These are phyloP conservation scores for Phortica variegata DNA, from an alignment of 1,140 invertebrate species.

Conservation along the genomic window DNA sequence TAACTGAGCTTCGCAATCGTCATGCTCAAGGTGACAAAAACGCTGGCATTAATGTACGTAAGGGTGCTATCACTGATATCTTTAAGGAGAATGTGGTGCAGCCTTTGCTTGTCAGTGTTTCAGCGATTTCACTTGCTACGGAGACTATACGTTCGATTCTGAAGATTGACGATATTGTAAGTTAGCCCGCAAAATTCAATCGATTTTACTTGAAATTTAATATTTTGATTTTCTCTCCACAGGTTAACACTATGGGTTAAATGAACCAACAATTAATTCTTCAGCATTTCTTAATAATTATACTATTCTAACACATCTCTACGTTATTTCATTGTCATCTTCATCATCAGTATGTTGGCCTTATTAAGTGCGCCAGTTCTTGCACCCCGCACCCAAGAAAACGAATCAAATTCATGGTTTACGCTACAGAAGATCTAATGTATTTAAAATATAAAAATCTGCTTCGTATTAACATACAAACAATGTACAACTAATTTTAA, in stretches of 20 bases:
- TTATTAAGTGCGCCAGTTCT: too few relatives aligned
- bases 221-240: conserved; percentile 13
- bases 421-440: not conserved
- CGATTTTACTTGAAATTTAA: not conserved
- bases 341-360: too few relatives aligned
- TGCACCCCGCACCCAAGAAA: too few relatives aligned
- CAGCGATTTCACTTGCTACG: conserved; percentile 90
- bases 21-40: conserved; percentile 83
- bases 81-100: conserved; percentile 97
- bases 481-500: too few relatives aligned
- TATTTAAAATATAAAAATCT: conserved; percentile 21
- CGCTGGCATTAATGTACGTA: conserved; percentile 95
- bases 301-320: too few relatives aligned
- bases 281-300: too few relatives aligned
- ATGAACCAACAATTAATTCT: conserved; percentile 1
- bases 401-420: conserved; percentile 46
- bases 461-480: conserved; percentile 26
- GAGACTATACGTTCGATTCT: conserved; percentile 97
- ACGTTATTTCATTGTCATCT: too few relatives aligned
- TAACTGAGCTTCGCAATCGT: conserved; percentile 93
- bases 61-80: conserved; percentile 95
- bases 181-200: too few relatives aligned
- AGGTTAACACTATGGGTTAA: conserved; percentile 51
- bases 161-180: conserved; percentile 98
- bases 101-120: conserved; percentile 91